These are phyloP conservation scores for Cromileptes altivelis DNA, from an alignment of 2,113 vertebrate genomes.

Conservation along the genomic window DNA sequence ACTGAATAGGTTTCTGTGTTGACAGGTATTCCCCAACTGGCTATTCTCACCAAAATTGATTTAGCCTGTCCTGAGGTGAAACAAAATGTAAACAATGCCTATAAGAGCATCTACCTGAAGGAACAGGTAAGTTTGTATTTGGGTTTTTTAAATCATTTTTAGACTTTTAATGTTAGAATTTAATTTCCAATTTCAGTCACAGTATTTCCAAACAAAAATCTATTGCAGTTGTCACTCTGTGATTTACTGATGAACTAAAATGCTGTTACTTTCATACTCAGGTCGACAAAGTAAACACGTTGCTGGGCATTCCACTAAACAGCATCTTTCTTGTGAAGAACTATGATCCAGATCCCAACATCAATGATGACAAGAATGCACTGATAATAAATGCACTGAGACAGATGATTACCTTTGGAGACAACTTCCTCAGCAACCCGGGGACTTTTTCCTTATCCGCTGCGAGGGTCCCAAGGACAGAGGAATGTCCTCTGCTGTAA, in stretches of 20 bases:
- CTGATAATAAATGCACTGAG: too few species aligned
- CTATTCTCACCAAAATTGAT: slow-evolving; percentile 60
- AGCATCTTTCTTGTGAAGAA: slow-evolving; percentile 63
- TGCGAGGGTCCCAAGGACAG: too few species aligned
- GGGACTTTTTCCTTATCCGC: too few species aligned
- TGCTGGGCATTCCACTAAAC: slow-evolving; percentile 34
- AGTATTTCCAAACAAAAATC: neutral
- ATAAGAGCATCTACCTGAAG: slow-evolving; percentile 44
- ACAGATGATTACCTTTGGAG: too few species aligned
- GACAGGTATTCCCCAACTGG: slow-evolving; percentile 47
- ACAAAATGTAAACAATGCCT: neutral
- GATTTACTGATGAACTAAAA: too few species aligned
- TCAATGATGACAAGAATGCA: too few species aligned
- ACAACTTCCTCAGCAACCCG: too few species aligned
- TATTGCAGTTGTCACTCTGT: neutral
- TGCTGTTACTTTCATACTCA: neutral
- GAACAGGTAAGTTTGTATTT: neutral
- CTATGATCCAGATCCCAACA: neutral
- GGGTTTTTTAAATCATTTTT: too few species aligned
- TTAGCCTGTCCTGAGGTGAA: neutral
- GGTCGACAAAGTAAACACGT: accelerated
- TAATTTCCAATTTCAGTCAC: neutral
- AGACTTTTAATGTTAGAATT: neutral
- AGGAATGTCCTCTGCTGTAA: too few species aligned
- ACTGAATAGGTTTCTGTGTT: neutral